Evolutionary conservation across 2,797 vertebrate species (phyloP).

Genomic region (Sebastes miniatus): DNA sequence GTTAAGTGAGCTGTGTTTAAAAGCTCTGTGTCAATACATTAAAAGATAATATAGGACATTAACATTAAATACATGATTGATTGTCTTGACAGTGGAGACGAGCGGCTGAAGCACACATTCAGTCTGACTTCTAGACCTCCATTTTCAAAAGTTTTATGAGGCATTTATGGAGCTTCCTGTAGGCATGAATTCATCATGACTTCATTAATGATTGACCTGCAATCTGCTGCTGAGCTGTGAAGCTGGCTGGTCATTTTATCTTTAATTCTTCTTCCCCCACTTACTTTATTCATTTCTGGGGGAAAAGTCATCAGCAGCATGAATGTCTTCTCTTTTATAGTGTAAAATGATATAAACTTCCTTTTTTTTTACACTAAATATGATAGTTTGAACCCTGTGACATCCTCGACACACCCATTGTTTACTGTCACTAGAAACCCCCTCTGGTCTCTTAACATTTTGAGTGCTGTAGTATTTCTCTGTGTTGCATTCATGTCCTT

Average conservation of each 20-base stretch:
- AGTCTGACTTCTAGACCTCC: constrained; percentile 29
- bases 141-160: constrained; percentile 56
- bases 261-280: neutral
- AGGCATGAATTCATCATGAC: constrained; percentile 55
- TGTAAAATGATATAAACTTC: neutral
- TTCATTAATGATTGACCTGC: constrained; percentile 80
- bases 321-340: neutral
- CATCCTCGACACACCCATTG: constrained; percentile 10
- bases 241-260: constrained; percentile 16
- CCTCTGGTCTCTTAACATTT: neutral
- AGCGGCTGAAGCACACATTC: neutral
- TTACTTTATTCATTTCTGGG: neutral
- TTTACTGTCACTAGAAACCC: constrained; percentile 10
- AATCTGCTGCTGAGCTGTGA: constrained; percentile 68
- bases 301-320: neutral
- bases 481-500: constrained; percentile 28
- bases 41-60: neutral
- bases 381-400: neutral
- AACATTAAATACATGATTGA: neutral
- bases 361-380: neutral
- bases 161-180: constrained; percentile 64
- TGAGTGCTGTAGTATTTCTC: neutral
- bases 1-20: neutral
- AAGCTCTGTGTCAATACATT: neutral
- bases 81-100: neutral